Base-by-base conservation (phyloP, 2,113 vertebrate species). In the Callocephalon fimbriatum region DNA sequence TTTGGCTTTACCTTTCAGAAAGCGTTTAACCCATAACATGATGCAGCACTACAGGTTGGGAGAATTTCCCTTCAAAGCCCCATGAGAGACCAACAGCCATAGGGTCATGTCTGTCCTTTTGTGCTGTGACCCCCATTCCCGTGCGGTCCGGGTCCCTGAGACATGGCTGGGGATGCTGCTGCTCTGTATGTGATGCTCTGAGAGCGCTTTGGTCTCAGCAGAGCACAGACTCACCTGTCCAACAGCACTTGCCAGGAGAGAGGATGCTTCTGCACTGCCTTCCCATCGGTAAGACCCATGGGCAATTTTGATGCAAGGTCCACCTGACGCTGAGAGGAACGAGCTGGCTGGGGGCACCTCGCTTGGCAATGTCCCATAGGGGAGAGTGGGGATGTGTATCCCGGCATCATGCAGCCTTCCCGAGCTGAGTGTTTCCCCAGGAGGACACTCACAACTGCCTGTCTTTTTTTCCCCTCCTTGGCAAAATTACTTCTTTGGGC, bases 291-390 rank as follows among this genome's bases (percentile, higher is more conserved):
- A 47, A 14, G 40, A 48, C 32, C 19, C 18, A 2, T 0, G 3
- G n/a, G 21, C 17, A 56, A 15, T 50, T 77, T 90, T 51, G 86
- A 59, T 22, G 32, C 50, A 18, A 58, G 37, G 29, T 20, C 45
- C 5, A 3, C 3, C 37, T 38, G 79, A 2, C 31, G 53, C 53
- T 70, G 62, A 74, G 21, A 70, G 76, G 8, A 56, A 22, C 0
- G 8, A 37, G 66, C 8, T 0, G 42, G 47, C 47, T 5, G 9
- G 22, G 38, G 29, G 6, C 62, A 50, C 38, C 75, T 63, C 2
- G 0, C n/a, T 42, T 61, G 20, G 58, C 21, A 9, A 0, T 8
- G 65, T 29, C 63, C n/a, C 31, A 5, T 0, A 1, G 18, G 22
- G 14, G 3, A 15, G 6, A 63, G 62, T 1, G 9, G 42, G 78